Conservation (phyloP, 2,797 vertebrate species). For the Sebastes trivittatus region DNA sequence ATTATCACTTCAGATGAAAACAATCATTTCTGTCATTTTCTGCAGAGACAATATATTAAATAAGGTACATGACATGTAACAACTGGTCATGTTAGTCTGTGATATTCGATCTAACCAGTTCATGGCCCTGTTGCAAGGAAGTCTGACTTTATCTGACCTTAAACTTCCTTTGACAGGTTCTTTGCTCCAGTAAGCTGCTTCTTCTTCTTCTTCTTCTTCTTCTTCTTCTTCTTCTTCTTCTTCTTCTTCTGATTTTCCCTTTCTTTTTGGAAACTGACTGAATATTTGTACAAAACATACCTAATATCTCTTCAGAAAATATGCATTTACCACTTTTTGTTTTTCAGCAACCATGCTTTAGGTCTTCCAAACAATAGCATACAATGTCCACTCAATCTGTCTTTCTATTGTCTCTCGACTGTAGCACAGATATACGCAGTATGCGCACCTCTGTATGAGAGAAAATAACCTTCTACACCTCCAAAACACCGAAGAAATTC, state of each 20-base stretch:
- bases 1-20: background rate
- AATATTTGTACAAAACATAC: too few relatives aligned
- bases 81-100: background rate
- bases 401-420: background rate
- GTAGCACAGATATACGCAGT: background rate
- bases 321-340: too few relatives aligned
- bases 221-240: too few relatives aligned
- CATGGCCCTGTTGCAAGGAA: background rate
- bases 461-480: background rate
- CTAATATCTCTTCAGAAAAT: too few relatives aligned
- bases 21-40: background rate
- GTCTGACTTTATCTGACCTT: background rate
- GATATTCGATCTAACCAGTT: background rate
- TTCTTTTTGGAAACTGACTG: too few relatives aligned
- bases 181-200: background rate
- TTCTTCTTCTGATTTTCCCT: too few relatives aligned
- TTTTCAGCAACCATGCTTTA: background rate
- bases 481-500: background rate
- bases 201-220: too few relatives aligned
- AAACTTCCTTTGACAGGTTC: background rate
- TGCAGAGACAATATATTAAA: background rate
- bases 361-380: background rate
- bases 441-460: background rate
- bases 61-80: background rate
- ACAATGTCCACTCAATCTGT: background rate